Percentiles rank a stretch among this genome's conserved stretches.
Conservation (phyloP, 1,140 invertebrate species). For the Drosophila ambigua region DNA sequence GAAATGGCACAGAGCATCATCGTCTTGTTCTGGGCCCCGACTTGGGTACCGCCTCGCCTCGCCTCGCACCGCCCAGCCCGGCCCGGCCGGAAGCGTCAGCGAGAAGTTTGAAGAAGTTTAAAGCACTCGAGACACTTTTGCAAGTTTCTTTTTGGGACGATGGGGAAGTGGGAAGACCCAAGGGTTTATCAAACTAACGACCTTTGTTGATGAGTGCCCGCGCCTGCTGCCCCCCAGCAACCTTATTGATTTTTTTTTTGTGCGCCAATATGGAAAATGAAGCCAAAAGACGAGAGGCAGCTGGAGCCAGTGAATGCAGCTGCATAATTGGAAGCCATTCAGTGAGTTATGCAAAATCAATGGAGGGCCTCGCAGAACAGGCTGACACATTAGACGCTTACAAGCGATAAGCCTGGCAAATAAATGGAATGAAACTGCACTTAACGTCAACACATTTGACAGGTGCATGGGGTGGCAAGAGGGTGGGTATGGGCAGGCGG, state of each 20-base stretch:
- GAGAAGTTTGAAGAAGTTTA: constrained; percentile 70
- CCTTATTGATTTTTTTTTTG: constrained; percentile 61
- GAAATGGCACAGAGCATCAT: constrained; percentile 60
- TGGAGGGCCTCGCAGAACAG: constrained; percentile 28
- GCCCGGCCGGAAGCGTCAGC: constrained; percentile 14
- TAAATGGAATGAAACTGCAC: constrained; percentile 79
- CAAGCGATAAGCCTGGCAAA: constrained; percentile 64
- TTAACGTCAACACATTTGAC: constrained; percentile 75
- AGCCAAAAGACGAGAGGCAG: not conserved
- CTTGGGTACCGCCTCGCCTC: not conserved
- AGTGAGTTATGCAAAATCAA: constrained; percentile 61
- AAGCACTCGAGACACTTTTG: constrained; percentile 78
- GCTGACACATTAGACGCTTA: constrained; percentile 62
- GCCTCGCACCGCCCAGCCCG: not conserved
- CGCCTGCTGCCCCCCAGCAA: not conserved
- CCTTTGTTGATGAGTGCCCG: constrained; percentile 50
- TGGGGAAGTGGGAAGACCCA: constrained; percentile 34
- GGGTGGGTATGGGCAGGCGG: not conserved
- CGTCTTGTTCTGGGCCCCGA: constrained; percentile 27
- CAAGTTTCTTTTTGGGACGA: constrained; percentile 57
- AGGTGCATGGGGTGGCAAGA: constrained; percentile 33
- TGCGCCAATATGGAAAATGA: constrained; percentile 33
- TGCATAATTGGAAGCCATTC: constrained; percentile 63
- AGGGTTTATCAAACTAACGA: constrained; percentile 69
- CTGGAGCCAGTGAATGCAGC: constrained; percentile 39